A percentile compares a stretch with the other conserved stretches of the same genome.
These are phyloP conservation scores for Nyctibius grandis DNA, from an alignment of 2,797 vertebrate species.

Conservation along the genomic window DNA sequence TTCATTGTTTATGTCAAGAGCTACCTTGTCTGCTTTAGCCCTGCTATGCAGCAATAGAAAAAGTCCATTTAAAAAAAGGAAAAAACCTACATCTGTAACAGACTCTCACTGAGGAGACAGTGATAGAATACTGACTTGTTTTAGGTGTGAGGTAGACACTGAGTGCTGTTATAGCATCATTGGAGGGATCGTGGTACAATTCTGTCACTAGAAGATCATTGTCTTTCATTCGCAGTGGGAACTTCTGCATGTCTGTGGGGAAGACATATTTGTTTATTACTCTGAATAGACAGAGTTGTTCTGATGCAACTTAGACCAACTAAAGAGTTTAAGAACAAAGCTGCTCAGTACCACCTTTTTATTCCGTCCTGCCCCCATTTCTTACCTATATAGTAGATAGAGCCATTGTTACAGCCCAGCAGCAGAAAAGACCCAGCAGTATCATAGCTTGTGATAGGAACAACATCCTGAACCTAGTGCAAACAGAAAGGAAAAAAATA, in stretches of 20 bases:
- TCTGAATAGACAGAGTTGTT: neutral
- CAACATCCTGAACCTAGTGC: slow-evolving; percentile 92
- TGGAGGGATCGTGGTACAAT: slow-evolving; percentile 94
- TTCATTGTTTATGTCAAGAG: neutral
- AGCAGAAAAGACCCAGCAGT: slow-evolving; percentile 95
- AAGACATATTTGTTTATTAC: neutral
- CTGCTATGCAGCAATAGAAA: neutral
- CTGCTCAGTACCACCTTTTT: neutral
- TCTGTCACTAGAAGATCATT: slow-evolving; percentile 96
- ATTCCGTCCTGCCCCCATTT: neutral
- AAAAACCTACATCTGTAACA: neutral
- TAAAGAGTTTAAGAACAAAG: neutral
- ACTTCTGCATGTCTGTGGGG: slow-evolving; percentile 94
- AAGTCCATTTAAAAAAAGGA: neutral
- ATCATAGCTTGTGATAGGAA: slow-evolving; percentile 96
- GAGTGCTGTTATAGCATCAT: slow-evolving; percentile 94
- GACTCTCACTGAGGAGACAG: neutral
- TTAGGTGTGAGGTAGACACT: slow-evolving; percentile 99
- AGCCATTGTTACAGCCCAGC: slow-evolving; percentile 95
- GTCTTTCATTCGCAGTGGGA: slow-evolving; percentile 96
- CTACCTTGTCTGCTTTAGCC: neutral
- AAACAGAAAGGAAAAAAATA: neutral
- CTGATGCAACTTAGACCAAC: neutral
- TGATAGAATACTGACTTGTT: slow-evolving; percentile 83
- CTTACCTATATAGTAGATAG: slow-evolving; percentile 97